Evolutionary conservation across 2,797 vertebrate species (phyloP).

Genomic region (Simalia tracyae): DNA sequence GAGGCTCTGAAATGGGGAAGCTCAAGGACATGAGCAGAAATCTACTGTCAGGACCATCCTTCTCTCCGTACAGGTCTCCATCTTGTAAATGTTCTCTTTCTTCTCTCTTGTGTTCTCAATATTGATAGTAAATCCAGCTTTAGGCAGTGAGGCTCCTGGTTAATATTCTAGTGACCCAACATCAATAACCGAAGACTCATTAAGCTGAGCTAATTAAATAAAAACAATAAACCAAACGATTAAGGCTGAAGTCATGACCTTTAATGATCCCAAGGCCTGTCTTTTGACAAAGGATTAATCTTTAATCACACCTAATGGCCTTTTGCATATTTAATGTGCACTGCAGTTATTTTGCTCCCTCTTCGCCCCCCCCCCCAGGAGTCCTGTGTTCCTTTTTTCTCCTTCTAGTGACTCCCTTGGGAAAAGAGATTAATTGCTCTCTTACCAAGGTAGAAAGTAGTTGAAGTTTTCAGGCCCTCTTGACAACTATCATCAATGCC

Average conservation of each 20-base stretch:
- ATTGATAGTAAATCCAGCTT: constrained; percentile 13
- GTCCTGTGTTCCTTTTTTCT: constrained; percentile 57
- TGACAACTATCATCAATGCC: constrained; percentile 38
- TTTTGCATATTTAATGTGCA: constrained; percentile 70
- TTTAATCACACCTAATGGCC: constrained; percentile 76
- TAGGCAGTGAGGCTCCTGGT: constrained; percentile 20
- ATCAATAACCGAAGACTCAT: constrained; percentile 66
- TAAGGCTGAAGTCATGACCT: constrained; percentile 71
- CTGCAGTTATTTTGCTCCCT: constrained; percentile 52
- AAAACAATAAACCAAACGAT: constrained; percentile 74
- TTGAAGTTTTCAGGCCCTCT: constrained; percentile 49
- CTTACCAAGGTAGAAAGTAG: constrained; percentile 56
- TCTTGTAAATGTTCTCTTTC: background rate
- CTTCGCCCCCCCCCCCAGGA: constrained; percentile 29
- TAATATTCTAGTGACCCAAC: constrained; percentile 47
- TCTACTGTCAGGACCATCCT: background rate
- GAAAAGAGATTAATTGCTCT: constrained; percentile 67
- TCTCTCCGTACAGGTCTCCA: background rate
- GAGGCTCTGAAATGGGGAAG: background rate
- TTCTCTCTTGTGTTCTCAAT: background rate
- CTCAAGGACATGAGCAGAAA: background rate
- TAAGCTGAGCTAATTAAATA: constrained; percentile 73
- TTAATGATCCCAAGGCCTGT: constrained; percentile 64
- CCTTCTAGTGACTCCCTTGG: constrained; percentile 49
- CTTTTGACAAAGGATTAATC: constrained; percentile 72